Evolutionary conservation across 1,140 invertebrate species (phyloP).

Genomic region (Ostrea edulis): DNA sequence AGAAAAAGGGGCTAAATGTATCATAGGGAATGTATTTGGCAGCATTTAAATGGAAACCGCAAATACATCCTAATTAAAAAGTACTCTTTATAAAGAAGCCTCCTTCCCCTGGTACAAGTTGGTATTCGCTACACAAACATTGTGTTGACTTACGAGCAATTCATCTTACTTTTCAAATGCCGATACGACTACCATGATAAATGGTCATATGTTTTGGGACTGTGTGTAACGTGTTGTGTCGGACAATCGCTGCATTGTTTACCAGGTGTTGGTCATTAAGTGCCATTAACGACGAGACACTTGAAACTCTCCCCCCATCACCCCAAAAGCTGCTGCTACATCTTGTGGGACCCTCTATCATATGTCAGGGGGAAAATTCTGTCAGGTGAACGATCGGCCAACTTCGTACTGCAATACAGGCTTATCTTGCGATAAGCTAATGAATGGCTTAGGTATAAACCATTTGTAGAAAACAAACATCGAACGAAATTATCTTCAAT

Average conservation of each 20-base stretch:
- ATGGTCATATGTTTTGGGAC: slow-evolving; percentile 12
- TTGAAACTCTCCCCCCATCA: slow-evolving; percentile 10
- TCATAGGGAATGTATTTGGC: not conserved
- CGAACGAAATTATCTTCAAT: not conserved
- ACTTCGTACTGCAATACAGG: not conserved
- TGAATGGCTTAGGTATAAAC: not conserved
- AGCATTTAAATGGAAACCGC: not conserved
- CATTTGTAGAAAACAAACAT: not conserved
- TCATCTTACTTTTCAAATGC: slow-evolving; percentile 23
- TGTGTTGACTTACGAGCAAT: not conserved
- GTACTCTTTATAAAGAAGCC: not conserved
- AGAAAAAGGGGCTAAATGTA: not conserved
- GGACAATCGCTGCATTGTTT: slow-evolving; percentile 30
- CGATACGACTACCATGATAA: not conserved
- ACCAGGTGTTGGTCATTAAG: slow-evolving; percentile 22
- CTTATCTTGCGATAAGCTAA: slow-evolving; percentile 4
- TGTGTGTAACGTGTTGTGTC: not conserved
- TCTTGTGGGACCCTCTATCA: slow-evolving; percentile 11
- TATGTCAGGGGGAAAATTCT: not conserved
- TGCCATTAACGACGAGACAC: not conserved
- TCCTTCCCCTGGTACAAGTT: not conserved
- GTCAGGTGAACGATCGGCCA: slow-evolving; percentile 5
- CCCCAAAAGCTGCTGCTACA: not conserved
- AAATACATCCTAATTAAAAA: not conserved
- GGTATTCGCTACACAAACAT: not conserved